phyloP scores from a whole-genome alignment of 2,888 invertebrate species.

The Augiades crinisus region DNA sequence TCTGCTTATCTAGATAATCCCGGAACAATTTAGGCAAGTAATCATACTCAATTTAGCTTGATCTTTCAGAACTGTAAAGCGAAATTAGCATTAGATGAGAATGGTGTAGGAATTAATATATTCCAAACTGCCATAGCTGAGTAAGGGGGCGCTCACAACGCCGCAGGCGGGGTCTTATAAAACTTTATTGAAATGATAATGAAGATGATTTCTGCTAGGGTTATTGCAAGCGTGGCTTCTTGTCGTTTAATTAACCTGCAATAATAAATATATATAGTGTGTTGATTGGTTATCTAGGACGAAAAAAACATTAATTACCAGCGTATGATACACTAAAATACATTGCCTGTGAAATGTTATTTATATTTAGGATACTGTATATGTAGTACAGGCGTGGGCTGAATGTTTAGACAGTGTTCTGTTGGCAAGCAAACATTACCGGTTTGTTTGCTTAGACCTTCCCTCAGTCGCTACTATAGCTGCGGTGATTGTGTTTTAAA shows the following conservation, averaged over 20 bases:
- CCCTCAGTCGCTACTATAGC: no score
- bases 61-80: neutral
- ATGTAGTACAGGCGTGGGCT: no score
- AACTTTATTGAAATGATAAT: slow-evolving; percentile 51
- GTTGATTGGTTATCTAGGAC: neutral
- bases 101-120: slow-evolving; percentile 14
- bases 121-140: slow-evolving; percentile 12
- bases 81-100: slow-evolving; percentile 2
- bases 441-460: slow-evolving; percentile 9
- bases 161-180: slow-evolving; percentile 40
- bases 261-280: neutral
- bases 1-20: no score
- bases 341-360: no score
- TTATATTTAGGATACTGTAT: no score
- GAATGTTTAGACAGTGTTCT: slow-evolving; percentile 1
- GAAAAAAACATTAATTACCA: no score
- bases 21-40: neutral
- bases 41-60: neutral
- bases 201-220: slow-evolving; percentile 41
- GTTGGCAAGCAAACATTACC: slow-evolving; percentile 1
- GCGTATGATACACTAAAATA: no score
- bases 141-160: neutral
- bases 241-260: neutral
- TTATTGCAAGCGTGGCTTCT: neutral
- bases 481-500: no score